phyloP scores from a whole-genome alignment of 2,797 vertebrate genomes.

The Sternotherus odoratus region DNA sequence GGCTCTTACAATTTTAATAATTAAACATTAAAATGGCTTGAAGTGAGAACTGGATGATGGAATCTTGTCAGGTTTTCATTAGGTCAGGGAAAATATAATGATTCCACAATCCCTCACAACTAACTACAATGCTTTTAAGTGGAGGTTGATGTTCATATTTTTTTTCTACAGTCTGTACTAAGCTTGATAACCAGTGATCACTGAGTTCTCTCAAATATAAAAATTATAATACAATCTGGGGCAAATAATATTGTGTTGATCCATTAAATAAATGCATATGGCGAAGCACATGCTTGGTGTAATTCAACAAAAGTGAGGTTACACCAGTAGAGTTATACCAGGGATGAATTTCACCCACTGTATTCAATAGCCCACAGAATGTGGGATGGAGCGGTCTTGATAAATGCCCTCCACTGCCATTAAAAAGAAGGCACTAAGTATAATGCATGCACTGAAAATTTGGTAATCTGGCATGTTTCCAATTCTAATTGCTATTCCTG shows the following conservation, averaged over 20 bases:
- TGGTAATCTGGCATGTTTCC: neutral
- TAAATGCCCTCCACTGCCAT: neutral
- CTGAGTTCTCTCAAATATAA: neutral
- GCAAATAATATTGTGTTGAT: neutral
- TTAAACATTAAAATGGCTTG: neutral
- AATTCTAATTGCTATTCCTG: neutral
- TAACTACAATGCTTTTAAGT: neutral
- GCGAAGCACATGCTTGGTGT: neutral
- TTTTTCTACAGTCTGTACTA: neutral
- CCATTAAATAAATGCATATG: neutral
- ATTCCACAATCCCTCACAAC: neutral
- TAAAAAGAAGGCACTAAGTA: neutral
- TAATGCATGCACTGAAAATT: neutral
- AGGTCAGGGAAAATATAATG: neutral
- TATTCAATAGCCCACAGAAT: neutral
- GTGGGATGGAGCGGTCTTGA: neutral
- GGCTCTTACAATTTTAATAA: neutral
- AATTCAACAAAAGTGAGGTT: neutral
- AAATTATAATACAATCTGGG: neutral
- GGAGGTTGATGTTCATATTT: neutral
- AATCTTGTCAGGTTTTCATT: accelerated
- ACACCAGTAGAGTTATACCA: neutral
- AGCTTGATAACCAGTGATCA: neutral
- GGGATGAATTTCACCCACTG: neutral
- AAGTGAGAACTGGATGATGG: neutral